These are phyloP conservation scores for Lophius piscatorius DNA, from an alignment of 2,113 vertebrate species.

Conservation along the genomic window DNA sequence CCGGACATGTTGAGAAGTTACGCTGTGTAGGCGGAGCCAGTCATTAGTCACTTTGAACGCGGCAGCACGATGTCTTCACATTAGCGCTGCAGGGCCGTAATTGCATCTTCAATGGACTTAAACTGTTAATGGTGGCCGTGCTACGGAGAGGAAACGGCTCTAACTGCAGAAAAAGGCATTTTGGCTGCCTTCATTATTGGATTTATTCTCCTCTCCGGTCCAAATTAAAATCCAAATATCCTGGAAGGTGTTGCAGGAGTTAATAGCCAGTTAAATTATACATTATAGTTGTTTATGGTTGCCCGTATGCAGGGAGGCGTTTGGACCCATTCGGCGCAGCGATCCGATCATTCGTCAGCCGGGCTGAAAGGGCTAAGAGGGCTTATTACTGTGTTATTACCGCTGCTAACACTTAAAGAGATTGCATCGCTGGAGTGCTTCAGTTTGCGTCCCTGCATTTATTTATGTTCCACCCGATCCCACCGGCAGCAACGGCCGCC, in stretches of 20 bases:
- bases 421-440: conserved; percentile 19
- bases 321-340: too few species aligned
- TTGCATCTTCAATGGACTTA: conserved; percentile 31
- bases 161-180: not conserved
- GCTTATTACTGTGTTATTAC: conserved; percentile 5
- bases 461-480: conserved; percentile 18
- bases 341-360: not conserved
- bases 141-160: conserved; percentile 4
- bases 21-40: not conserved
- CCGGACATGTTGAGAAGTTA: too few species aligned
- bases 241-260: not conserved
- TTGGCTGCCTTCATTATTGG: not conserved
- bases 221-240: not conserved
- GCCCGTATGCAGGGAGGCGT: too few species aligned
- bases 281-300: not conserved
- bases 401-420: conserved; percentile 21
- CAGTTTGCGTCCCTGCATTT: conserved; percentile 20
- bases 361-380: conserved; percentile 5
- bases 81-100: conserved; percentile 19
- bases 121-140: conserved; percentile 2
- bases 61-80: conserved; percentile 1
- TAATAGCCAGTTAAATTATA: not conserved
- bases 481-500: not conserved
- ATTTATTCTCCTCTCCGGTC: not conserved
- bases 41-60: conserved; percentile 2